Base-by-base conservation (phyloP, 1,140 invertebrate genomes). In the Streblospio benedicti region DNA sequence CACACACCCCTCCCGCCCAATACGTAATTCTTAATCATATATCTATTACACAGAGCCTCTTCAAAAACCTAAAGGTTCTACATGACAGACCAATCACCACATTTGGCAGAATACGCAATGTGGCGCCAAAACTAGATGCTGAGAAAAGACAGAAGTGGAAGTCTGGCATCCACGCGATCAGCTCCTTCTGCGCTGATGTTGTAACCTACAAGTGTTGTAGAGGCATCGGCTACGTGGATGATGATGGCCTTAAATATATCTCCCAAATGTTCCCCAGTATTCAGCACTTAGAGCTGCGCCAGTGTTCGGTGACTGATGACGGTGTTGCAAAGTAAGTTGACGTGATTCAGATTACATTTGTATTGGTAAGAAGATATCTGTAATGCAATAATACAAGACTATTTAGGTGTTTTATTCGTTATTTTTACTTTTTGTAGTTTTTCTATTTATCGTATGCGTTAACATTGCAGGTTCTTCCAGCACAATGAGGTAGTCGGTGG, bases 111-210 rank as follows among this genome's bases (percentile, higher is more conserved):
- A 57, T 57, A 25, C 25, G 23, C 3, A 4, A 30, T 14, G 6
- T 6, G 4, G n/a, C 27, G 5, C 23, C 23, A 30, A n/a, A n/a
- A n/a, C n/a, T n/a, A n/a, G 35, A 18, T 25, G 12, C 33, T 16
- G 41, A 20, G 2, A 43, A 57, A 32, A 57, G 47, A 57, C 55
- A 57, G 41, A 32, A 38, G 5, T 57, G 55, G 55, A 43, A 57
- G 38, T 20, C 30, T 16, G 55, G 47, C 41, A 27, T 57, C 27
- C 38, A 35, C 16, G 55, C 55, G 18, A 57, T 57, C 41, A 57
- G 55, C 35, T n/a, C n/a, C n/a, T n/a, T n/a, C n/a, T 57, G 55
- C 18, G 20, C 43, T 20, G 23, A 57, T n/a, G 47, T 57, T 16
- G 55, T 44, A 38, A 44, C 35, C 9, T 57, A 57, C 38, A 57